These are phyloP conservation scores for Periphyllus acericola DNA, from an alignment of 2,888 invertebrate species.

Conservation along the genomic window DNA sequence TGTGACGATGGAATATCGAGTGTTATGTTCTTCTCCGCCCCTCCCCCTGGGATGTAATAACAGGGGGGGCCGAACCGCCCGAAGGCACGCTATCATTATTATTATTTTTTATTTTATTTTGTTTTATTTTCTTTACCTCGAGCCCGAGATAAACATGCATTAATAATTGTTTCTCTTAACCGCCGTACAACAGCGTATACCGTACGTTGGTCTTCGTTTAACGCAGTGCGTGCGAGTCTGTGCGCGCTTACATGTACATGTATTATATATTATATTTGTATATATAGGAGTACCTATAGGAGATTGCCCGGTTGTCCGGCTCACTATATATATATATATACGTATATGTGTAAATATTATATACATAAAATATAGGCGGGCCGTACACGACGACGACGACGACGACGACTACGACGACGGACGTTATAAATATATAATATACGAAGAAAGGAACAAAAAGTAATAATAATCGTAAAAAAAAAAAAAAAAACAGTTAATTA, in stretches of 20 bases:
- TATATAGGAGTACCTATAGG: background rate
- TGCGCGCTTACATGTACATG: background rate
- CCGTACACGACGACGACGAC: conserved; percentile 40
- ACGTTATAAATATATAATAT: conserved; percentile 33
- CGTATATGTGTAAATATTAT: background rate
- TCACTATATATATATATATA: background rate
- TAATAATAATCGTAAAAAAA: conserved; percentile 42
- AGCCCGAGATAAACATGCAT: conserved; percentile 26
- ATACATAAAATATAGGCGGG: conserved; percentile 37
- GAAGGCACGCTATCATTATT: conserved; percentile 48
- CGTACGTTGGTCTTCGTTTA: conserved; percentile 9
- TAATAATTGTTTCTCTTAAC: conserved; percentile 41
- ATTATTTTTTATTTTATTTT: conserved; percentile 7
- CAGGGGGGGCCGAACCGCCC: conserved; percentile 40
- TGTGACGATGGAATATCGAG: conserved; percentile 27
- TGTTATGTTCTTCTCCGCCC: conserved; percentile 8
- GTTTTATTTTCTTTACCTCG: background rate
- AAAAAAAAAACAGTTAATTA: conserved; percentile 52
- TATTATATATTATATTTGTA: background rate
- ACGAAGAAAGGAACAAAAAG: conserved; percentile 23
- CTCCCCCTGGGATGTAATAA: background rate
- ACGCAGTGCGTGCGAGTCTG: background rate
- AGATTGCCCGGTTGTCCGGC: conserved; percentile 24
- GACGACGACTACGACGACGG: background rate
- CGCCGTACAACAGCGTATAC: background rate